phyloP scores from a whole-genome alignment of 1,140 invertebrate genomes.

The Ruditapes philippinarum region DNA sequence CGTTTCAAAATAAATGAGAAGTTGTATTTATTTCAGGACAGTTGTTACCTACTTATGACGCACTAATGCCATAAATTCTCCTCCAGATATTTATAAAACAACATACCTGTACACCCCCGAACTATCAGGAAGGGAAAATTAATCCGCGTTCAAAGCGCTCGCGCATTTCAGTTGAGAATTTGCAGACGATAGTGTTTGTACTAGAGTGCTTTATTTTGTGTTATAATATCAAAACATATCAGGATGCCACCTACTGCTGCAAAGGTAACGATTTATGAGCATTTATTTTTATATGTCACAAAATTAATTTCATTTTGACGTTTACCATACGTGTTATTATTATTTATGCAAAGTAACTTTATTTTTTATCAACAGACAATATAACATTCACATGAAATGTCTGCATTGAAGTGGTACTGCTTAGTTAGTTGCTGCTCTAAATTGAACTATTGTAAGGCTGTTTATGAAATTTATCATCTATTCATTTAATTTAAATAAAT shows the following conservation, averaged over 20 bases:
- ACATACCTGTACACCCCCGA: constrained; percentile 39
- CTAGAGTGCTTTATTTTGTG: background rate
- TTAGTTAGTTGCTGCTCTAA: no score
- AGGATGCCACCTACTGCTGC: constrained; percentile 49
- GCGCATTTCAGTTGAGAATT: constrained; percentile 29
- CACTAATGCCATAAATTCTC: background rate
- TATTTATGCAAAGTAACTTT: no score
- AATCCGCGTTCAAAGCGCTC: background rate
- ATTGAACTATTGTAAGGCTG: no score
- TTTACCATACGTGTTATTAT: no score
- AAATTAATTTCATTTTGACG: no score
- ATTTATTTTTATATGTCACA: background rate
- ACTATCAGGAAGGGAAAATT: background rate
- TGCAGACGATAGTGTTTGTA: constrained; percentile 22
- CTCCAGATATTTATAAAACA: constrained; percentile 35
- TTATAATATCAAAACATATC: constrained; percentile 53
- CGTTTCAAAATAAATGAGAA: background rate
- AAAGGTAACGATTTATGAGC: constrained; percentile 32
- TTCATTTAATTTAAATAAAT: no score
- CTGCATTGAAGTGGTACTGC: no score
- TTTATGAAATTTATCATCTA: no score
- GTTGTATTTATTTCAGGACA: constrained; percentile 18
- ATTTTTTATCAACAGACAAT: no score
- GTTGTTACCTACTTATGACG: constrained; percentile 18
- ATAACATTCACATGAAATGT: no score